Evolutionary conservation across 2,113 vertebrate genomes (phyloP), one percentile per base, ranked within the genome.

Genomic region (Tragelaphus scriptus): DNA sequence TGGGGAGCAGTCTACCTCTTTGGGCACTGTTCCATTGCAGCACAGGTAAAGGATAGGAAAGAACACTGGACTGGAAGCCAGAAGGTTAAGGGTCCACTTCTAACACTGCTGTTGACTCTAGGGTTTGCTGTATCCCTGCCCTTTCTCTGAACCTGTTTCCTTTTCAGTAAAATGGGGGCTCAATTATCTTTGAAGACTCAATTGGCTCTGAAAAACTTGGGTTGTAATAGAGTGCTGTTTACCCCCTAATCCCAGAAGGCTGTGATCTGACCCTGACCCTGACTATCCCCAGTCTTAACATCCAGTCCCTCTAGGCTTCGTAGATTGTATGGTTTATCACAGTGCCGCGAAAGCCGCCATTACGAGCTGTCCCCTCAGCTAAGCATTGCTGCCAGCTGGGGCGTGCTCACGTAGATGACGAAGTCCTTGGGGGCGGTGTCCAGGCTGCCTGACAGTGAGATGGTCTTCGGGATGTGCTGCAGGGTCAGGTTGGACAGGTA

Each of bases 391-490:
- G 87, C 56, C 55, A 3, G 36, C 26, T 0, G 0, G 55, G 30
- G 9, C 0, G 0, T 17, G 40, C 98, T 98, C 87, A 98, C 98
- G 0, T 98, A 98, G 84, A 98, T 32, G 84, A 98, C 96, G 2
- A 98, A 97, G 85, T 98, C 98, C 81, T 98, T 98, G 68, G 98
- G 98, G 21, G 98, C 97, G 0, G 97, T 97, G 93, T 98, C 98
- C 94, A 97, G 93, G 93, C 90, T 95, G 75, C 98, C 98, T 0
- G 98, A 98, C 84, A 98, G 88, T 0, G 98, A 98, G 94, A 98
- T 97, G 59, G 97, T 97, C 93, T 96, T 98, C 55, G 98, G 98
- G 55, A 98, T 98, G 65, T 98, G 98, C 81, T 98, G 98, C 79
- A 98, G 95, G 0, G 98, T 98, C 68, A 98, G 11, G 68, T 97